Evolutionary conservation across 2,113 vertebrate genomes (phyloP), one percentile per base, ranked within the genome.

Genomic region (Cisticola juncidis): DNA sequence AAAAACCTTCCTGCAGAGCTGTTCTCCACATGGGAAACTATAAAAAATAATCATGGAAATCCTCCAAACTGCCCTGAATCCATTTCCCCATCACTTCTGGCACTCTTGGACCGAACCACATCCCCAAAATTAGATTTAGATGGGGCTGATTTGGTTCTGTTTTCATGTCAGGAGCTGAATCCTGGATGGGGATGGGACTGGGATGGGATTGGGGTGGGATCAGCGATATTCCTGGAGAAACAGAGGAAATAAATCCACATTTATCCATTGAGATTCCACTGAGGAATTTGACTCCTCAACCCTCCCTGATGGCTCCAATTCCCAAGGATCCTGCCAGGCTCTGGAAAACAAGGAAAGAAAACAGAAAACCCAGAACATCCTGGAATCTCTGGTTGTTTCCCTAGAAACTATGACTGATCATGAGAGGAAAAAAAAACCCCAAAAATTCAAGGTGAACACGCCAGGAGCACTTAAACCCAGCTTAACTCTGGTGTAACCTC

Each of bases 271-370:
- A 53, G 90, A 74, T 89, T 62, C 28, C 40, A 8, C 17, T 5
- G 9, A 36, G 81, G 87, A 78, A 61, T 87, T 73, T 10, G 29
- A 81, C 81, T 94, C 90, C 87, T 87, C 73, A 66, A 71, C 54
- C 7, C 31, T 2, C 20, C 21, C 68, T 8, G 57, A 38, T 44
- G 45, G 48, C 78, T 68, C 61, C 66, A 9, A 24, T 85, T 57
- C 84, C 17, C 13, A 26, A 45, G 18, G 36, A 61, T 72, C 81
- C 25, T 44, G 18, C 36, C 61, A 64, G 45, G 17, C 70, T 86
- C 81, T 21, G 20, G 62, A 90, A 80, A 72, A 61, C 79, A 19
- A 2, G 72, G 35, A 16, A 50, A 66, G 44, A 1, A 12, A 11
- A 45, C 53, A 85, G 9, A 5, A 48, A n/a, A n/a, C 36, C 11